Percentiles rank a stretch among this genome's conserved stretches.
Conservation (phyloP, 2,888 invertebrate genomes). For the Amiota communis region DNA sequence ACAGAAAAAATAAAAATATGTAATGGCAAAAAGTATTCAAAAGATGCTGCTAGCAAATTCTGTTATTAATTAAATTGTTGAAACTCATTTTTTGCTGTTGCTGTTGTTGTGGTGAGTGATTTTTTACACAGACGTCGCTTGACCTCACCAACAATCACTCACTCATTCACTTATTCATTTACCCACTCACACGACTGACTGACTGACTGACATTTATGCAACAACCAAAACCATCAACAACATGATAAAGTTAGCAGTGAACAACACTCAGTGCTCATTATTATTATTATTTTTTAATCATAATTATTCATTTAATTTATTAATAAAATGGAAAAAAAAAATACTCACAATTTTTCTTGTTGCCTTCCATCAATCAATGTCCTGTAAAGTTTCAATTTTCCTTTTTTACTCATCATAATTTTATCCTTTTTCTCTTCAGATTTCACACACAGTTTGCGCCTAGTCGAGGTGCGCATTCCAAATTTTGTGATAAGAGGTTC, state of each 20-base stretch:
- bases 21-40: not conserved
- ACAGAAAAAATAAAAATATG: not conserved
- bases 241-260: too few species aligned
- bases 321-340: too few species aligned
- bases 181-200: not conserved
- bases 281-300: not conserved
- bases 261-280: not conserved
- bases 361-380: constrained; percentile 52
- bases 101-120: not conserved
- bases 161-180: not conserved
- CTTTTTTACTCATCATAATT: constrained; percentile 24
- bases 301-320: too few species aligned
- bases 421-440: constrained; percentile 62
- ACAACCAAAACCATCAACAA: too few species aligned
- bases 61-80: constrained; percentile 23
- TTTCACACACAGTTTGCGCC: constrained; percentile 77
- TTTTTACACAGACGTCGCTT: constrained; percentile 12
- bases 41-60: not conserved
- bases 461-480: constrained; percentile 86
- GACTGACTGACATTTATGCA: too few species aligned
- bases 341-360: too few species aligned
- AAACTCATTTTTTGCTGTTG: not conserved
- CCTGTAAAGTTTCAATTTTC: not conserved
- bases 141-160: constrained; percentile 16
- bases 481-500: constrained; percentile 86